phyloP scores from a whole-genome alignment of 2,113 vertebrate genomes.

The Columba livia region DNA sequence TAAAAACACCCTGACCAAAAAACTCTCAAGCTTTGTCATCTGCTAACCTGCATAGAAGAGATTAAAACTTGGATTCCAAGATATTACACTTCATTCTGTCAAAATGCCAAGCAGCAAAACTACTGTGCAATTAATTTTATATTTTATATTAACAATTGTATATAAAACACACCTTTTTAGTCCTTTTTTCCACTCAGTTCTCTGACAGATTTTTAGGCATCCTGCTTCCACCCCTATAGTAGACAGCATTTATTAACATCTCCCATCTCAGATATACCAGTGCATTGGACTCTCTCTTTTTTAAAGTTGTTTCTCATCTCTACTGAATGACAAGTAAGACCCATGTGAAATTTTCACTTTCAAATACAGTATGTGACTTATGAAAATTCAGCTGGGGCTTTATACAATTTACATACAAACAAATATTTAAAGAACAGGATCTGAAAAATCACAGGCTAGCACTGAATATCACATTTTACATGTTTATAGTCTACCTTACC shows the following conservation, averaged over 20 bases:
- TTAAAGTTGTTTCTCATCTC: neutral
- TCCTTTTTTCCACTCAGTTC: neutral
- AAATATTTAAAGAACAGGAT: neutral
- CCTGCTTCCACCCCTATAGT: neutral
- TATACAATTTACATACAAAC: neutral
- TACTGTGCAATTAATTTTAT: neutral
- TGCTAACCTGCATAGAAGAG: neutral
- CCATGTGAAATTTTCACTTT: neutral
- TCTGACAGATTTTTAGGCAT: neutral
- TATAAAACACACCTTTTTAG: neutral
- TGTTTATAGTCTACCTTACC: neutral
- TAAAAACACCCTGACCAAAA: neutral
- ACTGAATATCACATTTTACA: neutral
- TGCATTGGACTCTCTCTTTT: neutral
- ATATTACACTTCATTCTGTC: neutral
- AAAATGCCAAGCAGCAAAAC: neutral
- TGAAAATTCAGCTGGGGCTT: neutral
- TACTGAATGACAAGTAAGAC: neutral
- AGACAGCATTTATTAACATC: neutral
- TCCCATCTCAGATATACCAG: neutral
- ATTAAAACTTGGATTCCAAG: neutral
- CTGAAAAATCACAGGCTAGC: neutral
- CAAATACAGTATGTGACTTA: neutral
- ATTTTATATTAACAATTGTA: neutral
- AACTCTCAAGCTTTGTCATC: neutral